Evolutionary conservation across 2,888 invertebrate genomes (phyloP), one percentile per base, ranked within the genome.

Genomic region (Pristionchus japonicus): DNA sequence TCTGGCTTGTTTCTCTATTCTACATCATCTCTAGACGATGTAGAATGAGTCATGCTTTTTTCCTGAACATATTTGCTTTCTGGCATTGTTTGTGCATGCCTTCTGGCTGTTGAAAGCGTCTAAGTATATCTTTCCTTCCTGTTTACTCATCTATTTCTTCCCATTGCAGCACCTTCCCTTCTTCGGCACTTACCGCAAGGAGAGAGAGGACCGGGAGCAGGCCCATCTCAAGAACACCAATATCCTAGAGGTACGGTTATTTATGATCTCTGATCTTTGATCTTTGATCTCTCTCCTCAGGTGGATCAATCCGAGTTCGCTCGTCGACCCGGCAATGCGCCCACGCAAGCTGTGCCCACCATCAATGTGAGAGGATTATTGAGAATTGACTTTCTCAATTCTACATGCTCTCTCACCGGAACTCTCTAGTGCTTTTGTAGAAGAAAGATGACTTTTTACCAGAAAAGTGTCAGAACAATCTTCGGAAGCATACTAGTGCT

Each of bases 141-240:
- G 3, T 61, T 82, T 77, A 27, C 27, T 23, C n/a, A 27, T 40
- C 23, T 37, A 0, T 70, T 23, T 31, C n/a, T 67, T 74, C 80
- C 17, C 31, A 43, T 64, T 90, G 20, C 82, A 90, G 90, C 88
- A 90, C n/a, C 86, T 98, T 89, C 97, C 98, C 1, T 96, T 97
- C 94, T 98, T 99, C 95, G 99, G 99, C 3, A 96, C 96, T 0
- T 98, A 97, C 95, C 96, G 96, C 92, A 96, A 96, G 92, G 95
- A 97, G 93, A 96, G 97, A 4, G 96, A 97, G 93, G 95, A 96
- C 89, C 93, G 95, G 49, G 95, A 96, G 20, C 95, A 95, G 0
- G 95, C 96, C 40, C 96, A 96, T 91, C 91, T 94, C 86, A 92
- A 95, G 43, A 93, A 92, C 67, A 88, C 89, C 40, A 43, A 85